Percentiles rank a stretch among this genome's conserved stretches.
phyloP scores from a whole-genome alignment of 2,797 vertebrate genomes.

The Graptemys geographica region DNA sequence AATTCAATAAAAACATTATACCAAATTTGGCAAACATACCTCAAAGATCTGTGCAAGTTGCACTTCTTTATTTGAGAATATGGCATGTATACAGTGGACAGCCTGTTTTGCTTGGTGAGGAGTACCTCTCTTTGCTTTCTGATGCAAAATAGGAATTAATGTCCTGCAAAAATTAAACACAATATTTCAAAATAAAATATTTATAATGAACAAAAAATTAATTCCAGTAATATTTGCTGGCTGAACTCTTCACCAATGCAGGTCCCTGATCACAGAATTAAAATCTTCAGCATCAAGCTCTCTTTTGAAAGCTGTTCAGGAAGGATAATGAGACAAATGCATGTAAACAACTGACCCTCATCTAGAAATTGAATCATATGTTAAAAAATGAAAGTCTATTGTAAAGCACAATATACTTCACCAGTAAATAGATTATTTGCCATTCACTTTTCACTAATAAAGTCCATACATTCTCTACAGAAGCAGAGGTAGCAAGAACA shows the following conservation, averaged over 20 bases:
- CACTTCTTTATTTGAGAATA: conserved; percentile 99
- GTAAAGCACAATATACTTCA: background rate
- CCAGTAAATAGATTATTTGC: background rate
- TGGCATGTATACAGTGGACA: conserved; percentile 98
- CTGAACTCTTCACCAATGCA: background rate
- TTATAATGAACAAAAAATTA: conserved; percentile 1
- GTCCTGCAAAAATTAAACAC: conserved; percentile 85
- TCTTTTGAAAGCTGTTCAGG: conserved; percentile 31
- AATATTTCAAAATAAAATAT: conserved; percentile 58
- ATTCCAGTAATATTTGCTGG: background rate
- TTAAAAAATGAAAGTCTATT: background rate
- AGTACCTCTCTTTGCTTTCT: conserved; percentile 98
- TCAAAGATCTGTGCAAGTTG: conserved; percentile 99
- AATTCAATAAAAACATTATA: background rate
- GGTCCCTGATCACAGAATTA: background rate
- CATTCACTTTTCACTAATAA: background rate
- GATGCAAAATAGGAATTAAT: conserved; percentile 97
- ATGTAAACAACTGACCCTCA: background rate
- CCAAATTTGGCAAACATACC: conserved; percentile 79
- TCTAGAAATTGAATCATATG: background rate
- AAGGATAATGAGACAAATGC: background rate
- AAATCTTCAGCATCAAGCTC: background rate
- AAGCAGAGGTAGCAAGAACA: background rate
- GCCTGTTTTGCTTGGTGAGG: conserved; percentile 99
- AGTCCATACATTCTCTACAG: background rate